These are phyloP conservation scores for Poeciliopsis paucimaculata DNA, from an alignment of 2,797 vertebrate genomes.

Conservation along the genomic window DNA sequence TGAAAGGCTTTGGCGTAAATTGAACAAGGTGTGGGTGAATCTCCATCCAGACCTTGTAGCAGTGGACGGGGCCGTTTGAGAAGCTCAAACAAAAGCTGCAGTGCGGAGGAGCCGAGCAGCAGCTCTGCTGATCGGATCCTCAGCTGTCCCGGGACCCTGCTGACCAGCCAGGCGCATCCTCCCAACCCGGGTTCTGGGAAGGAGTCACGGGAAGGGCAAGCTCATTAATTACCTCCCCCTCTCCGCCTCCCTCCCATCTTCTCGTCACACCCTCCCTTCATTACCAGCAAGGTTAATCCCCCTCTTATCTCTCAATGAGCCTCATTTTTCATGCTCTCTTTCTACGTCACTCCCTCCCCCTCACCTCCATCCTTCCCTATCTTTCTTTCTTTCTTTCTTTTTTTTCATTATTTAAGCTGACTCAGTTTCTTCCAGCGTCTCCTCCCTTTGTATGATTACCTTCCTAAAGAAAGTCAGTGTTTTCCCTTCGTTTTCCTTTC, in stretches of 20 bases:
- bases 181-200: conserved; percentile 59
- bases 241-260: conserved; percentile 55
- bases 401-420: conserved; percentile 10
- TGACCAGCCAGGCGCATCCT: conserved; percentile 60
- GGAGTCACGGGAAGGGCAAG: conserved; percentile 82
- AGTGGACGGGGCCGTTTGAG: neutral
- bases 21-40: neutral
- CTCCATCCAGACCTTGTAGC: neutral
- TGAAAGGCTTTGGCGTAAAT: neutral
- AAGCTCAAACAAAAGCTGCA: conserved; percentile 18
- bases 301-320: conserved; percentile 81
- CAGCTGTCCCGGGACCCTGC: conserved; percentile 62
- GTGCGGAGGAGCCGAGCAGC: conserved; percentile 24
- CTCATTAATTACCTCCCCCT: conserved; percentile 87
- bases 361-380: conserved; percentile 5
- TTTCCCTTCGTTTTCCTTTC: neutral
- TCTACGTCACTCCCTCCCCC: conserved; percentile 50
- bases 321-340: conserved; percentile 84
- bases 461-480: neutral
- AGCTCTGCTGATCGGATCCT: conserved; percentile 6
- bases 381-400: neutral
- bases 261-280: conserved; percentile 82
- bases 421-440: conserved; percentile 1
- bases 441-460: neutral
- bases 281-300: conserved; percentile 95